Base-by-base conservation (phyloP, 2,113 vertebrate genomes). In the Takifugu bimaculatus region DNA sequence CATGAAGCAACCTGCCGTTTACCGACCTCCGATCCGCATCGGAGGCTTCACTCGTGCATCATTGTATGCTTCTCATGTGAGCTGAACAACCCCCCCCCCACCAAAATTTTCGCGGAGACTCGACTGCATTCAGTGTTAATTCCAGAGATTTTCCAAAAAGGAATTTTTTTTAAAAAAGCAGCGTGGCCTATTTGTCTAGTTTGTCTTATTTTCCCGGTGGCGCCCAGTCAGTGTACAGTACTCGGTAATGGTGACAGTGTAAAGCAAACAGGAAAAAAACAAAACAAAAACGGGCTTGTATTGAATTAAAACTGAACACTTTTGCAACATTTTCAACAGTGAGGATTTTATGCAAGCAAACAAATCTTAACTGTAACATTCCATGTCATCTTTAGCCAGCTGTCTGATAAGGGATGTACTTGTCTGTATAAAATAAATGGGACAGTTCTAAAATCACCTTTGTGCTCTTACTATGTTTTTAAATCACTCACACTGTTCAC, bases 361-460 rank as follows among this genome's bases (percentile, higher is more conserved):
- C 49, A 71, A 77, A 69, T 91, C 91, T 39, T 91, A 93, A 94
- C 93, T 96, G 92, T 94, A 95, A 98, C 97, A 99, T 98, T 99
- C 97, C 96, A 96, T 93, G 92, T 93, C 93, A 93, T 95, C 91
- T 93, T 91, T 92, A 92, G 91, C 92, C 91, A 93, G 92, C 92
- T 82, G 74, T 79, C 90, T 92, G 91, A 93, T 91, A 93, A 93
- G 91, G 94, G 94, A 93, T 93, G 89, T 91, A 91, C 85, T 90
- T 92, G 90, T 94, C 85, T 88, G 92, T 94, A 88, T 93, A 93
- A 92, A 98, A 99, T 98, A 98, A 99, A 98, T 92, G 92, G 86
- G 93, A 95, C 92, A 92, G 86, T 95, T 96, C 93, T 95, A 91
- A 93, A 91, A 92, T 92, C 92, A 92, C 47, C 51, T 66, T 45